These are phyloP conservation scores for Phrynosoma blainvillii DNA, from an alignment of 2,113 vertebrate genomes.

Conservation along the genomic window DNA sequence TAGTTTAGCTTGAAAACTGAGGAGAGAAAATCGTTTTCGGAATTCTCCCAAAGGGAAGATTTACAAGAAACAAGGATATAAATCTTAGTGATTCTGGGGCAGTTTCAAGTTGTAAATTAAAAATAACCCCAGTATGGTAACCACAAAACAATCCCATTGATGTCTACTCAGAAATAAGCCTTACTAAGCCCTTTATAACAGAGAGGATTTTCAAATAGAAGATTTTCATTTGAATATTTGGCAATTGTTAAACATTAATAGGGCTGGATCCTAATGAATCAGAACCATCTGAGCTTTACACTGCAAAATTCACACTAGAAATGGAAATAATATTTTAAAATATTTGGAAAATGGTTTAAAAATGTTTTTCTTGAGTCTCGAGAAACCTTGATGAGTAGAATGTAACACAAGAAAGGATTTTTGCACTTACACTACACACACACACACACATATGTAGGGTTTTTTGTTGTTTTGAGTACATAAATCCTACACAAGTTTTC, in stretches of 20 bases:
- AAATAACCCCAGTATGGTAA: background rate
- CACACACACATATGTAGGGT: too few relatives aligned
- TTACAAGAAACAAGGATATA: background rate
- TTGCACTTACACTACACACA: too few relatives aligned
- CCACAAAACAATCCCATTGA: background rate
- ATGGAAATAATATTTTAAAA: too few relatives aligned
- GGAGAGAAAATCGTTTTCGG: background rate
- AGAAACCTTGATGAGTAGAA: too few relatives aligned
- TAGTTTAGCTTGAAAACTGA: background rate
- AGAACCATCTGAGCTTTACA: too few relatives aligned
- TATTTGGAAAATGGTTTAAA: too few relatives aligned
- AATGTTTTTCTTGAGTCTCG: too few relatives aligned
- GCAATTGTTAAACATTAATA: background rate
- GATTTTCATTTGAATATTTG: background rate
- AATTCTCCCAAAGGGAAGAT: background rate
- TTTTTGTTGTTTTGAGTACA: too few relatives aligned
- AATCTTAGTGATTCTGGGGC: background rate
- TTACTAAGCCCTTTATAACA: background rate
- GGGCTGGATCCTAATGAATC: background rate
- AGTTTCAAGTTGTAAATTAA: background rate
- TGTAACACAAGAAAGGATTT: too few relatives aligned
- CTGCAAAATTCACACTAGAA: too few relatives aligned
- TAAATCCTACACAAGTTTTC: too few relatives aligned
- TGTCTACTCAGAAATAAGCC: background rate
- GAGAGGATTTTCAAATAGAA: background rate